These are phyloP conservation scores for Hedya salicella DNA, from an alignment of 2,888 invertebrate species.

Conservation along the genomic window DNA sequence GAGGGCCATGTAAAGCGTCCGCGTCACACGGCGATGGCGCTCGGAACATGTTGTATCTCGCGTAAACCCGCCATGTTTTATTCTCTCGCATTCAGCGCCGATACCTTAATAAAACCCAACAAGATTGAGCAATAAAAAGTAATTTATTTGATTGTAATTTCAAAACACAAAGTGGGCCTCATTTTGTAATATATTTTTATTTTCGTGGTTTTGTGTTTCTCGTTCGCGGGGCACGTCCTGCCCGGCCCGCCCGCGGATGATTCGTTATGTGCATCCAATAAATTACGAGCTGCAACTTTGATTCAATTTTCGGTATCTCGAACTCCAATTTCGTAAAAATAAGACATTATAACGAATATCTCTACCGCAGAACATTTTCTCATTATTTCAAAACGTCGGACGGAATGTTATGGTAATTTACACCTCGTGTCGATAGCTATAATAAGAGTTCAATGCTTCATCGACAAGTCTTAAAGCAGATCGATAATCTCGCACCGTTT, in stretches of 20 bases:
- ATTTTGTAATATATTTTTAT: constrained; percentile 85
- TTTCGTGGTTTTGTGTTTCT: constrained; percentile 83
- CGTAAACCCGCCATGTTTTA: constrained; percentile 83
- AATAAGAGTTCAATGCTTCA: constrained; percentile 42
- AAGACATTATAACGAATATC: constrained; percentile 65
- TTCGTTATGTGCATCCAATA: constrained; percentile 67
- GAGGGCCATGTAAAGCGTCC: constrained; percentile 74
- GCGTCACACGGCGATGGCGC: constrained; percentile 58
- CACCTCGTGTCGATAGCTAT: constrained; percentile 29
- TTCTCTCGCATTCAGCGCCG: constrained; percentile 79
- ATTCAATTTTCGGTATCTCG: constrained; percentile 68
- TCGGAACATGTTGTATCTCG: constrained; percentile 74
- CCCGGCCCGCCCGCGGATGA: constrained; percentile 61
- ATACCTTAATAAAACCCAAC: constrained; percentile 85
- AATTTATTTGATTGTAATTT: constrained; percentile 86
- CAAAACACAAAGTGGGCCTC: constrained; percentile 84
- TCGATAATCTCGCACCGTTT: constrained; percentile 40
- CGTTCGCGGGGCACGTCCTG: constrained; percentile 74
- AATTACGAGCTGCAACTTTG: constrained; percentile 66
- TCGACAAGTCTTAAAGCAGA: constrained; percentile 33
- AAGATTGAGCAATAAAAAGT: constrained; percentile 85
- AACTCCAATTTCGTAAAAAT: constrained; percentile 63
- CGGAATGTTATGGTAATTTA: constrained; percentile 37
- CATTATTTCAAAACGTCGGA: constrained; percentile 23
- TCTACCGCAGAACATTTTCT: constrained; percentile 58